Evolutionary conservation across 1,140 invertebrate genomes (phyloP).

Genomic region (Brachionus calyciflorus): DNA sequence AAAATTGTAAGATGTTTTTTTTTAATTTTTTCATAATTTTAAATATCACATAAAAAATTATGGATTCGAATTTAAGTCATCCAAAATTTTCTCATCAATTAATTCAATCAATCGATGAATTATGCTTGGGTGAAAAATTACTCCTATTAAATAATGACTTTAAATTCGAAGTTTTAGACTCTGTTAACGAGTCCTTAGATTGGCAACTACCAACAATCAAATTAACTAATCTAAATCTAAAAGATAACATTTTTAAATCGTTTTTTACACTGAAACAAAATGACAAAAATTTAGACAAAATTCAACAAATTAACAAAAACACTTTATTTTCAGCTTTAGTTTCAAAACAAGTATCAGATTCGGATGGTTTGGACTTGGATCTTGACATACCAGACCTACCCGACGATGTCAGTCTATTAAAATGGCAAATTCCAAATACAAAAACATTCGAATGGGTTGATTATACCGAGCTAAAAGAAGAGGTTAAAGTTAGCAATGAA

Average conservation of each 20-base stretch:
- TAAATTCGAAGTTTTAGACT: constrained; percentile 8
- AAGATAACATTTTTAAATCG: background rate
- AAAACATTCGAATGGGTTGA: background rate
- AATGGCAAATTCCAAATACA: constrained; percentile 36
- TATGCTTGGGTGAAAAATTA: background rate
- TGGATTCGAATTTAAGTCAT: too few species aligned
- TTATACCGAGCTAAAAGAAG: background rate
- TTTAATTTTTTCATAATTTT: too few species aligned
- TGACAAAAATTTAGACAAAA: background rate
- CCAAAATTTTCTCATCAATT: background rate
- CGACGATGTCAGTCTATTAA: background rate
- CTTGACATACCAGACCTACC: constrained; percentile 41
- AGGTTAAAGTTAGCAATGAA: background rate
- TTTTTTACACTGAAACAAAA: background rate
- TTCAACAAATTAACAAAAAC: constrained; percentile 1
- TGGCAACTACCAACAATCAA: background rate
- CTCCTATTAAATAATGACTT: background rate
- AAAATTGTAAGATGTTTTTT: too few species aligned
- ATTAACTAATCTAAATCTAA: background rate
- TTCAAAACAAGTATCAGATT: background rate
- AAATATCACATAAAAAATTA: too few species aligned
- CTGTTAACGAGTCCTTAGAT: background rate
- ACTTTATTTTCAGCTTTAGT: constrained; percentile 21
- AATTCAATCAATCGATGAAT: background rate
- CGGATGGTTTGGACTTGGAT: background rate